A percentile compares a stretch with the other conserved stretches of the same genome.
Conservation (phyloP, 2,888 invertebrate species). For the Sthenelais limicola region DNA sequence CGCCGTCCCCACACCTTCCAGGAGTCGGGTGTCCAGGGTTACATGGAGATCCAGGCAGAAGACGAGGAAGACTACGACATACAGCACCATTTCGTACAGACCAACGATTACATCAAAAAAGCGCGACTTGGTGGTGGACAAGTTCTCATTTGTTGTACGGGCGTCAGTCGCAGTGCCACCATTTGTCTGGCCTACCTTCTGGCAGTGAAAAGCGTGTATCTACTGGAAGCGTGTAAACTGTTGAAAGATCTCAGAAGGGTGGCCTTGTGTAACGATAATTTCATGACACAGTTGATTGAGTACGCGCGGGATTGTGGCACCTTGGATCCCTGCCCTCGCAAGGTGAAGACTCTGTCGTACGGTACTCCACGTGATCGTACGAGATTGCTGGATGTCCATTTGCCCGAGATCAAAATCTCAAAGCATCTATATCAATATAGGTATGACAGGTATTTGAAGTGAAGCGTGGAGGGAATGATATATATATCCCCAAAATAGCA, state of each 20-base stretch:
- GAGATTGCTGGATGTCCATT: conserved; percentile 12
- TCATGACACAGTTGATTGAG: conserved; percentile 30
- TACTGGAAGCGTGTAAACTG: conserved; percentile 26
- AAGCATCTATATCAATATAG: conserved; percentile 9
- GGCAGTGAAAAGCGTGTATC: conserved; percentile 13
- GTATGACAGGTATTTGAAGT: background rate
- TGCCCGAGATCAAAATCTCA: conserved; percentile 3
- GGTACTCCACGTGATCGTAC: conserved; percentile 23
- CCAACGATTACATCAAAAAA: conserved; percentile 28
- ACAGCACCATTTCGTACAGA: conserved; percentile 6
- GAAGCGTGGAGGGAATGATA: background rate
- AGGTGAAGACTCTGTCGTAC: conserved; percentile 20
- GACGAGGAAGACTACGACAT: conserved; percentile 27
- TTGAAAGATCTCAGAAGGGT: conserved; percentile 28
- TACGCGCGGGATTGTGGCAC: conserved; percentile 26
- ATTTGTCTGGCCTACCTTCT: conserved; percentile 11
- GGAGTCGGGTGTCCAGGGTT: conserved; percentile 18
- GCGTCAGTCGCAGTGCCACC: background rate
- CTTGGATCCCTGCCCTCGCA: conserved; percentile 18
- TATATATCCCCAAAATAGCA: no score
- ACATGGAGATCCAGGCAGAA: conserved; percentile 4
- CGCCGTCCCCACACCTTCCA: background rate
- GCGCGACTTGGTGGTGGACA: conserved; percentile 8
- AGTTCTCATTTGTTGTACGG: conserved; percentile 15
- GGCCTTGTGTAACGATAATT: conserved; percentile 24